A percentile compares a stretch with the other conserved stretches of the same genome.
These are phyloP conservation scores for Platycnemis pennipes DNA, from an alignment of 2,888 invertebrate genomes.

Conservation along the genomic window DNA sequence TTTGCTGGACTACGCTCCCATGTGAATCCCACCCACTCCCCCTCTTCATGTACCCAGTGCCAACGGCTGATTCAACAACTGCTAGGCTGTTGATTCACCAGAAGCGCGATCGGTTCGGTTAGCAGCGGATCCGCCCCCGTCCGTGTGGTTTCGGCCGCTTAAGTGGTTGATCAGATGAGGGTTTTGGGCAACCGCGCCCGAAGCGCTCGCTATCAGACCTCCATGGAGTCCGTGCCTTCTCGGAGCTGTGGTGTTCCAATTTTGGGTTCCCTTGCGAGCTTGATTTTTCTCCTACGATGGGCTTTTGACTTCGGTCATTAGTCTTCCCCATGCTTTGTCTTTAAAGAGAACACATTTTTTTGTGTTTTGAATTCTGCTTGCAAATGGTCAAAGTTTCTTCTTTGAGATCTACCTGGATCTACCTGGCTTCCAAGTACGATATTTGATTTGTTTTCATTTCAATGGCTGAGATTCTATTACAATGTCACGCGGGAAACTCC, in stretches of 20 bases:
- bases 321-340: no score
- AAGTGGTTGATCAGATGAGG: slow-evolving; percentile 8
- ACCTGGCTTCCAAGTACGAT: no score
- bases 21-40: not conserved
- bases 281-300: not conserved
- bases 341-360: no score
- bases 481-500: no score
- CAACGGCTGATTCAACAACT: slow-evolving; percentile 52
- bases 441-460: no score
- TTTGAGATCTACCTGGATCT: no score
- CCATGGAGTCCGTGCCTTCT: not conserved
- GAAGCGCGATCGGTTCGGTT: not conserved
- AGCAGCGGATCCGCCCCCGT: not conserved
- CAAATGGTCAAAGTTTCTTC: not conserved
- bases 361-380: not conserved
- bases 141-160: not conserved
- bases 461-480: no score
- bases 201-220: not conserved
- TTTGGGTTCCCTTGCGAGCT: not conserved
- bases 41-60: not conserved
- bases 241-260: not conserved
- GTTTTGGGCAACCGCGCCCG: not conserved
- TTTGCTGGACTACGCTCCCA: no score
- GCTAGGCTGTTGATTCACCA: slow-evolving; percentile 61
- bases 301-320: not conserved